A percentile compares a stretch with the other conserved stretches of the same genome.
phyloP scores from a whole-genome alignment of 2,888 invertebrate species.

The Anarsia innoxiella region DNA sequence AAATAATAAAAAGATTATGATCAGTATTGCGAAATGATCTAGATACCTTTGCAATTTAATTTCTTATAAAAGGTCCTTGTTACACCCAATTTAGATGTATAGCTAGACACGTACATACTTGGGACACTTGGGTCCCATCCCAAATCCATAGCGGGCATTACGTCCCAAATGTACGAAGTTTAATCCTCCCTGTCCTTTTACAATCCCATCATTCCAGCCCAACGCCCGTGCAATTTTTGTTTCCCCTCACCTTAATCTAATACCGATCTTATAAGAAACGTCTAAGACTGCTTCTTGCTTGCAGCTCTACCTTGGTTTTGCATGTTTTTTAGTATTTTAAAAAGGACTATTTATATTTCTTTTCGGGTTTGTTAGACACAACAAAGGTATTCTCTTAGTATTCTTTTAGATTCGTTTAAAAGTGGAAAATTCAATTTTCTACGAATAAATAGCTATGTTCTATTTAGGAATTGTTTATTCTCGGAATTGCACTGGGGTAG shows the following conservation, averaged over 20 bases:
- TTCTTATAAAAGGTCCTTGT: conserved; percentile 1
- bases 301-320: neutral
- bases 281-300: no score
- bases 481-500: neutral
- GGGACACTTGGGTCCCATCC: neutral
- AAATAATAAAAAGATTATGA: no score
- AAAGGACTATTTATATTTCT: neutral
- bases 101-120: neutral
- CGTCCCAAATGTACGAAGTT: conserved; percentile 10
- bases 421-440: neutral
- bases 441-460: neutral
- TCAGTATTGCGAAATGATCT: no score
- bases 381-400: neutral
- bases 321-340: neutral
- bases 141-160: conserved; percentile 1
- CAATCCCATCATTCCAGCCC: conserved; percentile 10
- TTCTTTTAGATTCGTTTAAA: neutral
- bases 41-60: no score
- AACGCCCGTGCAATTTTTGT: conserved; percentile 12
- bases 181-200: conserved; percentile 9
- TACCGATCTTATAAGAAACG: no score
- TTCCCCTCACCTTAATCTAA: conserved; percentile 4
- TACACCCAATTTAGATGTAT: neutral
- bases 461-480: neutral
- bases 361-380: no score